Evolutionary conservation across 2,888 invertebrate genomes (phyloP).

Genomic region (Leptothorax acervorum): DNA sequence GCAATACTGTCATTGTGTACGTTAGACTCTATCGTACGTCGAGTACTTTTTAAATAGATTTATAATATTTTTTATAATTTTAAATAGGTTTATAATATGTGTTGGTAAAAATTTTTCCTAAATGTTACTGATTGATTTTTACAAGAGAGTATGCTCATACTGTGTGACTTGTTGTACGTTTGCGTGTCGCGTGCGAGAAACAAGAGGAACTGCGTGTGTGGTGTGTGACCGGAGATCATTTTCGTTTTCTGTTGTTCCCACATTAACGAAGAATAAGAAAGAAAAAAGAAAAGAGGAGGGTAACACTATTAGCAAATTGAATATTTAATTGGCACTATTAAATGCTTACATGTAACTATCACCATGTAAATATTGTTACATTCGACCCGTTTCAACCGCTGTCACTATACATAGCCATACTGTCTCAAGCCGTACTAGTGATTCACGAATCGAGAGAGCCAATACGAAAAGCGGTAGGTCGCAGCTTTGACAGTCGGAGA

Average conservation of each 20-base stretch:
- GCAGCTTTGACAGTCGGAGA: constrained; percentile 50
- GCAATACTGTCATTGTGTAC: constrained; percentile 80
- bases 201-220: constrained; percentile 56
- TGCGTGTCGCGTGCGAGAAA: constrained; percentile 63
- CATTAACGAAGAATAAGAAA: constrained; percentile 61
- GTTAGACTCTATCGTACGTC: constrained; percentile 81
- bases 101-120: constrained; percentile 77
- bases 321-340: constrained; percentile 77
- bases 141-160: constrained; percentile 44
- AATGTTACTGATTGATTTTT: constrained; percentile 76
- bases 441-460: constrained; percentile 60
- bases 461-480: constrained; percentile 50
- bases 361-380: constrained; percentile 79
- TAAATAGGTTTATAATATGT: constrained; percentile 82
- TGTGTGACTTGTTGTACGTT: constrained; percentile 46
- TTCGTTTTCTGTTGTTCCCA: constrained; percentile 76
- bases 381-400: constrained; percentile 74
- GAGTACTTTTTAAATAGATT: constrained; percentile 84
- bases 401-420: constrained; percentile 74
- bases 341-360: constrained; percentile 75
- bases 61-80: constrained; percentile 78
- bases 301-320: constrained; percentile 74
- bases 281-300: constrained; percentile 49
- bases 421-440: constrained; percentile 72
- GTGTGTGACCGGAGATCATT: constrained; percentile 69